Evolutionary conservation across 2,888 invertebrate species (phyloP), one percentile per base, ranked within the genome.

Genomic region (Drosophila mercatorum): DNA sequence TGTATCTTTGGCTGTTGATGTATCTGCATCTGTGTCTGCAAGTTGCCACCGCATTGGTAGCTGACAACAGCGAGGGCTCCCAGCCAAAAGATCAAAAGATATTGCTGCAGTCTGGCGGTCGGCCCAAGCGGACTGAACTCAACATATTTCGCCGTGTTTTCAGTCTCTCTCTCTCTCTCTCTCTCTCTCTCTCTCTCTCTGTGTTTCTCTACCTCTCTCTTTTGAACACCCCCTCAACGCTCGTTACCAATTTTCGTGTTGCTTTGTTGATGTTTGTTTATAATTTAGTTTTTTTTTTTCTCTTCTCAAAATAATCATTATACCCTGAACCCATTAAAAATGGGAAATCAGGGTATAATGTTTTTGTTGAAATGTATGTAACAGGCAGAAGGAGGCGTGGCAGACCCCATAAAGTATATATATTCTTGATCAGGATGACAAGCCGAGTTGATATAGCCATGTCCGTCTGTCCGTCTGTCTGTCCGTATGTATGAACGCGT

Each of bases 41-140:
- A 63, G 66, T 56, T 67, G 70, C 75, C 72, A 43, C 77, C 59
- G 72, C 69, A 72, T 52, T 59, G 43, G 44, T 55, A 68, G 67
- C 71, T 64, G 67, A 60, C 71, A 71, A 64, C 49, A 53, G 49
- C 67, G 68, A 59, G 67, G 53, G 62, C 59, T 51, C 61, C 62
- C 56, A 72, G 68, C 66, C 80, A 80, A 75, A 85, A 86, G 88
- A 88, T 88, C 85, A 88, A 86, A 88, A 81, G 85, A 76, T 85
- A 68, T 80, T 41, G 67, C 72, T 72, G 76, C 80, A 72, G 73
- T 75, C 69, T 63, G 72, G 78, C 68, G 52, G 43, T 66, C 64
- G 68, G 66, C 76, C 68, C 75, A 68, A 46, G 46, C 66, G 51
- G 41, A 55, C 68, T 28, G 49, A 66, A 52, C 53, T 67, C 53